A percentile compares a stretch with the other conserved stretches of the same genome.
These are phyloP conservation scores for Momotus momota DNA, from an alignment of 2,797 vertebrate genomes.

Conservation along the genomic window DNA sequence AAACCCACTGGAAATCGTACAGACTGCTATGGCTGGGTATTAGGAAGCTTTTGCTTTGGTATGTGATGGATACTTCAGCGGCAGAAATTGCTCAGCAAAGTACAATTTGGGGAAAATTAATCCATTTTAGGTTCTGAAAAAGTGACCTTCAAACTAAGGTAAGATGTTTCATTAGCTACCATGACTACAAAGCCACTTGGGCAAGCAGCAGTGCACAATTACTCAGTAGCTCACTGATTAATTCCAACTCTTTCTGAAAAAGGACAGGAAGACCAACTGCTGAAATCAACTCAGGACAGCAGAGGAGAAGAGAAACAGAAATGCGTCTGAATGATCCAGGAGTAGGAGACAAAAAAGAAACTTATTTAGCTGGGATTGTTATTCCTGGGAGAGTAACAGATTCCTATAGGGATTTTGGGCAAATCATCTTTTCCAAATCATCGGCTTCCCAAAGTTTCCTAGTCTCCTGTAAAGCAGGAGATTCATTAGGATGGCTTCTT, in stretches of 20 bases:
- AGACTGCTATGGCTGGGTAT: not conserved
- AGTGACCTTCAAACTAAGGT: not conserved
- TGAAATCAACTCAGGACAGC: not conserved
- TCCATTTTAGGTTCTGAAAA: not conserved
- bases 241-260: not conserved
- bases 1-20: not conserved
- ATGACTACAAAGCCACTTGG: not conserved
- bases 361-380: not conserved
- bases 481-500: not conserved
- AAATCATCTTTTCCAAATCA: not conserved
- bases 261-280: not conserved
- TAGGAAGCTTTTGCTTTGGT: not conserved
- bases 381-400: not conserved
- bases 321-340: not conserved
- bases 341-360: not conserved
- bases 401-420: not conserved
- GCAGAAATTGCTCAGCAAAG: not conserved
- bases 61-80: not conserved
- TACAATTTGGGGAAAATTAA: not conserved
- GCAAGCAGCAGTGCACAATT: not conserved
- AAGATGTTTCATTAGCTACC: not conserved
- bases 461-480: not conserved
- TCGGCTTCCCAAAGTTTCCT: not conserved
- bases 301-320: not conserved
- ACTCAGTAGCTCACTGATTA: not conserved